phyloP scores from a whole-genome alignment of 2,113 vertebrate genomes.

The Otis tarda region DNA sequence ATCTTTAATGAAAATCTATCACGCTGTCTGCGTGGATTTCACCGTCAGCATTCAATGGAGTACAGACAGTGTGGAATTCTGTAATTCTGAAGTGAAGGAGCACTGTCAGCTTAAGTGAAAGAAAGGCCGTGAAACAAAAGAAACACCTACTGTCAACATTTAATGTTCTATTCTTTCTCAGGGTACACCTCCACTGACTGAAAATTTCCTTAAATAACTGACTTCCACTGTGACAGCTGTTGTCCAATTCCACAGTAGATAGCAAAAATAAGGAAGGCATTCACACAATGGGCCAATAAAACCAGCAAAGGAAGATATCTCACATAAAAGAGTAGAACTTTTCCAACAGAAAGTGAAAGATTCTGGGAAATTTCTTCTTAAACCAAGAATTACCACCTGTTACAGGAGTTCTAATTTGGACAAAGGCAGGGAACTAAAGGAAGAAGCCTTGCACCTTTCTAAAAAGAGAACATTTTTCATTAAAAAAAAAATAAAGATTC shows the following conservation, averaged over 20 bases:
- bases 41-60: background rate
- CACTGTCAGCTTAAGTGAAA: background rate
- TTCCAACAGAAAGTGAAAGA: background rate
- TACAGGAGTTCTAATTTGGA: background rate
- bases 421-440: background rate
- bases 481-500: background rate
- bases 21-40: background rate
- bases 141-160: background rate
- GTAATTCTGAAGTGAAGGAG: background rate
- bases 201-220: background rate
- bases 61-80: background rate
- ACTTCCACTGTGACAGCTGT: background rate
- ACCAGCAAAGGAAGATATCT: background rate
- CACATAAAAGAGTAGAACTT: background rate
- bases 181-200: background rate
- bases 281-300: background rate
- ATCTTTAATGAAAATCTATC: background rate
- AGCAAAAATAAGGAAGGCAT: background rate
- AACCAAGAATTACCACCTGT: background rate
- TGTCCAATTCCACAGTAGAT: background rate
- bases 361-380: background rate
- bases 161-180: background rate
- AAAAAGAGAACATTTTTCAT: background rate
- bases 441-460: background rate
- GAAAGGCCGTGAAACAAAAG: background rate